Evolutionary conservation across 2,797 vertebrate species (phyloP), one percentile per base, ranked within the genome.

Genomic region (Mallotus villosus): DNA sequence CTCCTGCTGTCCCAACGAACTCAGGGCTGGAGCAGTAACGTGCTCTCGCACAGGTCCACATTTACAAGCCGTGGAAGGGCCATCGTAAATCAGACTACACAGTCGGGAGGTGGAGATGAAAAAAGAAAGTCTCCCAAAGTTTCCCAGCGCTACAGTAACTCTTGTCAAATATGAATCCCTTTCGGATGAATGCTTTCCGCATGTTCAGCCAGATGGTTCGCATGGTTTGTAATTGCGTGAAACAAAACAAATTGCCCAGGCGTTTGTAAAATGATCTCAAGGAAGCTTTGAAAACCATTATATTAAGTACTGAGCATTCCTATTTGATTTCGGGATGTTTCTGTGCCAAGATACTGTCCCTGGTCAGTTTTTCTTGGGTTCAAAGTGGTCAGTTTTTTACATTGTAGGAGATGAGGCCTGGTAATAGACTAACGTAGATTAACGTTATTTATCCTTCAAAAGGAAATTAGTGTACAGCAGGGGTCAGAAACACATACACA

Each of bases 141-240:
- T 24, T 51, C 49, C 11, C 21, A 0, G 53, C 16, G 58, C 9
- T 46, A 46, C 19, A n/a, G 16, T n/a, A 55, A 55, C 71, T 74
- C 0, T 16, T 78, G 78, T 77, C 68, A 71, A 58, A 67, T 68
- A 11, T 24, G 73, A 78, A 83, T 80, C 81, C 74, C 68, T 73
- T 34, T 8, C n/a, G 75, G 74, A 81, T 60, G 37, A 91, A 88
- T 75, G 74, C 49, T 79, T 84, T 87, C 85, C 84, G 83, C 72
- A 75, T 86, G 84, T 72, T 79, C 34, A 5, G 64, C 60, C 86
- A 90, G 82, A 89, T 87, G 88, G 71, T 63, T 46, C 66, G 81
- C 74, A 71, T 75, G 74, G 81, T 81, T 75, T 66, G 25, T 16
- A 24, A 49, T 58, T 79, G 51, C 4, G 19, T 55, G 27, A 66